Conservation (phyloP, 2,797 vertebrate genomes). For the Falco novaeseelandiae region DNA sequence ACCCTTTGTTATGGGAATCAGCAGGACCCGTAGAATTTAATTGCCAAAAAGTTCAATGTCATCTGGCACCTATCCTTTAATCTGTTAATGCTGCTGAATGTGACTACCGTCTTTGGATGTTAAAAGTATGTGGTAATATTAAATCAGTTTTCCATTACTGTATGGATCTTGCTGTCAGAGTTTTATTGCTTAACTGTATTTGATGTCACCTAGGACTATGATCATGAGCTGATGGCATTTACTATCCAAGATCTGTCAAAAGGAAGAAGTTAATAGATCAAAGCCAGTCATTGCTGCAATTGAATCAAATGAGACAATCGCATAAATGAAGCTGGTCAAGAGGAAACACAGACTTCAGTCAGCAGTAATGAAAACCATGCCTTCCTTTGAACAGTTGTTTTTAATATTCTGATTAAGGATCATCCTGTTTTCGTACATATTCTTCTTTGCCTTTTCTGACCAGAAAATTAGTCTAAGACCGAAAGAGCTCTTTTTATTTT, state of each 20-base stretch:
- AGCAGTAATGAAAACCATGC: not conserved
- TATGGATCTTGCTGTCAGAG: constrained; percentile 17
- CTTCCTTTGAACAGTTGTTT: constrained; percentile 1
- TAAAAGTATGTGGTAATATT: constrained; percentile 46
- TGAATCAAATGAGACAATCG: constrained; percentile 9
- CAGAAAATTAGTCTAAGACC: not conserved
- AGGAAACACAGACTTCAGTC: not conserved
- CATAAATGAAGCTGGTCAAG: not conserved
- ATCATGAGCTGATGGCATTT: not conserved
- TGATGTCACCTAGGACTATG: not conserved
- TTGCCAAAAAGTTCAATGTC: constrained; percentile 74
- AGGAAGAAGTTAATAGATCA: constrained; percentile 12
- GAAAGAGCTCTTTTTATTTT: not conserved
- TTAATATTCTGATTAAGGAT: not conserved
- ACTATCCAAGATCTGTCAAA: not conserved
- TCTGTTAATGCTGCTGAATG: constrained; percentile 49
- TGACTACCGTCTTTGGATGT: constrained; percentile 35
- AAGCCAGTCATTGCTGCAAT: not conserved
- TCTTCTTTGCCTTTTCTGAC: not conserved
- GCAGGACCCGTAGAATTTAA: constrained; percentile 72
- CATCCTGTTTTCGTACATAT: not conserved
- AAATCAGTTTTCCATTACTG: constrained; percentile 26
- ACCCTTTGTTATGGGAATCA: constrained; percentile 73
- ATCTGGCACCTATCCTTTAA: constrained; percentile 59
- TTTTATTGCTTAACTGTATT: constrained; percentile 14